These are phyloP conservation scores for Platyrinchus mystaceus DNA, from an alignment of 2,797 vertebrate genomes.

Conservation along the genomic window DNA sequence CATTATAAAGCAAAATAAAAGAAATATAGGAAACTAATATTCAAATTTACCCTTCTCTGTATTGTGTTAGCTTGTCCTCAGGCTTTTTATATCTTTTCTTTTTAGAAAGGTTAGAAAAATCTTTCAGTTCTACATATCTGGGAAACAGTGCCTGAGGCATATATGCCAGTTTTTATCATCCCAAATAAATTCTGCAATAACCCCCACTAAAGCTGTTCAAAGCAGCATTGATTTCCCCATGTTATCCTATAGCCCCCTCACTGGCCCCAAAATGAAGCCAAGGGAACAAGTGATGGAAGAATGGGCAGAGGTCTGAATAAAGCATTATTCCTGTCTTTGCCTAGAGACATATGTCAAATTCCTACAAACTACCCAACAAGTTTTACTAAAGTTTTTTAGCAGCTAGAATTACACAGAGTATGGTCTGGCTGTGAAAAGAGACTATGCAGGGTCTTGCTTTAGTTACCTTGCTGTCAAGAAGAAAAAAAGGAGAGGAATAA, in stretches of 20 bases:
- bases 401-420: background rate
- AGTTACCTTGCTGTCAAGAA: background rate
- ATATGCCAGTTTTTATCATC: background rate
- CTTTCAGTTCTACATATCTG: background rate
- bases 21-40: background rate
- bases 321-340: background rate
- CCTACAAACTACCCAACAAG: background rate
- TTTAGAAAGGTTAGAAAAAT: background rate
- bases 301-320: background rate
- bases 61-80: background rate
- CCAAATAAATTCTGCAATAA: background rate
- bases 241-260: background rate
- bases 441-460: background rate
- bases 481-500: fast-evolving
- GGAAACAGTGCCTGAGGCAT: background rate
- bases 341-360: background rate
- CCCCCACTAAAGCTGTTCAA: background rate
- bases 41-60: background rate
- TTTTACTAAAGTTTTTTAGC: background rate
- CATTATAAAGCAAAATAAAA: background rate
- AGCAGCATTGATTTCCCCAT: background rate
- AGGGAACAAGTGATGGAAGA: background rate
- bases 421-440: background rate
- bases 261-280: background rate
- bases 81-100: background rate